Percentiles rank a stretch among this genome's conserved stretches.
Conservation (phyloP, 1,140 invertebrate species). For the Meloidogyne exigua region DNA sequence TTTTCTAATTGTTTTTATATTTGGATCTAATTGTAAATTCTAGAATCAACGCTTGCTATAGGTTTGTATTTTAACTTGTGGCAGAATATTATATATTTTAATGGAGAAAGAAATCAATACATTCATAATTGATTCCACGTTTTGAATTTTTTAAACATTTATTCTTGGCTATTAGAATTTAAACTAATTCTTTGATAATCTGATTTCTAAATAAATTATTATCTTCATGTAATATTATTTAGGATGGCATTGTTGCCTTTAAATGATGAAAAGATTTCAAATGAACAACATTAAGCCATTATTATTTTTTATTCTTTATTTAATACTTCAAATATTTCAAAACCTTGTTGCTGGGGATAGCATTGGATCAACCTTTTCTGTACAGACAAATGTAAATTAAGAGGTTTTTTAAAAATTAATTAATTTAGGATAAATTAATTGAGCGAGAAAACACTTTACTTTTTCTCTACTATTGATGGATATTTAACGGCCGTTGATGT, state of each 20-base stretch:
- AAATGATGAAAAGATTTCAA: background rate
- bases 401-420: background rate
- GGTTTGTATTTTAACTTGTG: background rate
- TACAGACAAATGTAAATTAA: background rate
- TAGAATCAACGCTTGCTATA: too few species aligned
- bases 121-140: background rate
- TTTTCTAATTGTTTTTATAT: too few species aligned
- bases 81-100: background rate
- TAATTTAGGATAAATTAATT: background rate
- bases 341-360: background rate
- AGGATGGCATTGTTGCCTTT: background rate
- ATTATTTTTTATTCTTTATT: constrained; percentile 15
- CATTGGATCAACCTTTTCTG: background rate
- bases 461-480: constrained; percentile 87
- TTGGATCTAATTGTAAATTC: too few species aligned
- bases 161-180: too few species aligned
- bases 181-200: too few species aligned
- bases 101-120: background rate
- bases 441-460: constrained; percentile 64
- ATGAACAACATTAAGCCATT: background rate
- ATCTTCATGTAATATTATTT: background rate
- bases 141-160: background rate
- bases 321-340: constrained; percentile 11
- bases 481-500: constrained; percentile 81
- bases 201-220: background rate